Evolutionary conservation across 2,113 vertebrate species (phyloP), one percentile per base, ranked within the genome.

Genomic region (Theristicus caerulescens): DNA sequence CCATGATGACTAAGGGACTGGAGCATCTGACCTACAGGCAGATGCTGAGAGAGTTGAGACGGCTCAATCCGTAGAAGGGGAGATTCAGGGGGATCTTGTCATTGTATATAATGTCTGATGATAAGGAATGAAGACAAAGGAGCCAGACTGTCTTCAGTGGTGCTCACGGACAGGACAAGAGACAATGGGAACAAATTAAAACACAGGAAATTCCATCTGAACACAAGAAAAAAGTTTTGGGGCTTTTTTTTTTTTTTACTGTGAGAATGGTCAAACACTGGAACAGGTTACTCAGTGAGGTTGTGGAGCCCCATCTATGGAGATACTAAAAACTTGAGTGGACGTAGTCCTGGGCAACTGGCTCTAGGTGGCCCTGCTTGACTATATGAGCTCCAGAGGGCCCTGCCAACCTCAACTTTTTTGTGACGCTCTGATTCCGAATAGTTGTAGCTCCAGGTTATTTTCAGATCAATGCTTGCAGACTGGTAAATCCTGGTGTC

Each of bases 211-310:
- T 62, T 10, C 7, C 13, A 38, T 11, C 38, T 58, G 22, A 67
- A 61, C 1, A 4, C 2, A 32, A 51, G 31, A 52, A 82, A 49
- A n/a, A 0, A 1, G 13, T 19, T 59, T 59, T 51, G 16, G 3
- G 8, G 3, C n/a, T 54, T 61, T 46, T 18, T 9, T 24, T 3
- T 12, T 7, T 31, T 10, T 24, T 13, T 36, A 34, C 16, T 3
- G 0, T 26, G 12, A 38, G 6, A 58, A 58, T 38, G 10, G 27
- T 36, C 36, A 25, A 77, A 47, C 10, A 49, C 11, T 61, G 22
- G 29, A 51, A 44, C 4, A 79, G 7, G 10, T 7, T 73, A 24
- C 16, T 25, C 6, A 42, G 9, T 31, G 21, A 74, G 16, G 29
- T 16, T 38, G n/a, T 70, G 25, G 13, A 70, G 14, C 18, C 26